phyloP scores from a whole-genome alignment of 2,888 invertebrate genomes.

The Lingula anatina region DNA sequence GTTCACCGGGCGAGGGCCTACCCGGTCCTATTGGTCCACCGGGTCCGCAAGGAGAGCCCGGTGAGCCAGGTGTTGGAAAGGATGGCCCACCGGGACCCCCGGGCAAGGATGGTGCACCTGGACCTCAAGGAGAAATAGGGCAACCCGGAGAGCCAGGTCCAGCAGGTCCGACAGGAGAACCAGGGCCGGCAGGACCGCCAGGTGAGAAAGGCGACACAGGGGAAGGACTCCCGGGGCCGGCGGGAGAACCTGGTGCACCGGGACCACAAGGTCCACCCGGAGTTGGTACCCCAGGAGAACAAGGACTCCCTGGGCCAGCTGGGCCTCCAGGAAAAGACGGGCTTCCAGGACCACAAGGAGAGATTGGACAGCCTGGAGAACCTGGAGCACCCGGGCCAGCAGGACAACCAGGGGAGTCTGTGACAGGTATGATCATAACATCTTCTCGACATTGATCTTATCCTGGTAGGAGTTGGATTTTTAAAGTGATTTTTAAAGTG shows the following conservation, averaged over 20 bases:
- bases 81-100: constrained; percentile 63
- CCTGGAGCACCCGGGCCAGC: constrained; percentile 5
- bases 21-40: constrained; percentile 6
- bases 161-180: constrained; percentile 6
- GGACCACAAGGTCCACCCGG: too few relatives aligned
- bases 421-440: too few relatives aligned
- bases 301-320: constrained; percentile 5
- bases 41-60: constrained; percentile 5
- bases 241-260: constrained; percentile 19
- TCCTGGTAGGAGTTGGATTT: too few relatives aligned
- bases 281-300: constrained; percentile 20
- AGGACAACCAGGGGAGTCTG: constrained; percentile 10
- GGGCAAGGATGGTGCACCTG: constrained; percentile 54
- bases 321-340: too few relatives aligned
- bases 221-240: constrained; percentile 19
- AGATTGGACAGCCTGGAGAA: too few relatives aligned
- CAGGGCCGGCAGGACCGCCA: constrained; percentile 9
- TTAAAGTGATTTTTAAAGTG: too few relatives aligned
- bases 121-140: constrained; percentile 52
- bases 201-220: constrained; percentile 13
- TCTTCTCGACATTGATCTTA: too few relatives aligned
- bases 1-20: too few relatives aligned
- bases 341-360: too few relatives aligned
- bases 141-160: constrained; percentile 56
- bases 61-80: too few relatives aligned